Base-by-base conservation (phyloP, 2,113 vertebrate genomes). In the Thunnus maccoyii region DNA sequence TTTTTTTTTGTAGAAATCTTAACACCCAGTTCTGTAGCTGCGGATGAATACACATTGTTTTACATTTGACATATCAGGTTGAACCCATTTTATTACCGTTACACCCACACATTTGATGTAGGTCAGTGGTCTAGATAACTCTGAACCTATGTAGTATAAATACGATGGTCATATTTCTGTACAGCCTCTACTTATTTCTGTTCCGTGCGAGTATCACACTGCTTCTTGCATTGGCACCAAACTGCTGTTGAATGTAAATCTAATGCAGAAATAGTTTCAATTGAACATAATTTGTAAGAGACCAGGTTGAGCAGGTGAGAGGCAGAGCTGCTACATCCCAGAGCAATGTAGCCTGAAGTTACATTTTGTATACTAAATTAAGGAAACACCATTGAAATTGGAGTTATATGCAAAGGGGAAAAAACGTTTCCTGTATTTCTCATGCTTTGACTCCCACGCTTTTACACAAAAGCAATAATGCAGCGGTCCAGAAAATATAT, bases 391-490 rank as follows among this genome's bases (percentile, higher is more conserved):
- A 55, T 14, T 54, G 12, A 61, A 54, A 47, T 3, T 18, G 27
- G 3, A 50, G 12, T 47, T 30, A n/a, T n/a, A 16, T 17, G 20
- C 15, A 47, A 20, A 13, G 13, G 25, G n/a, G 30, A 41, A 47
- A 44, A 50, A 62, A 9, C 16, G 47, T 1, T 81, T 60, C 30
- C 17, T 3, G 22, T 44, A 55, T 63, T 73, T 71, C 60, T 81
- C 73, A 68, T 66, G 64, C 56, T 65, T 44, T 27, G 22, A 68
- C 46, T 80, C 72, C 72, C 46, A 80, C 46, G 10, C 48, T 88
- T 85, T 85, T 61, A 87, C 64, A 73, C 73, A 70, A 64, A 72
- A 74, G 71, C 76, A 88, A 88, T 83, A 85, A 85, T 65, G 52
- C 80, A 75, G 74, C 3, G 0, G 72, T 75, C 20, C 62, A 68